Percentiles rank a stretch among this genome's conserved stretches.
Conservation (phyloP, 2,113 vertebrate genomes). For the Alethe castanea region DNA sequence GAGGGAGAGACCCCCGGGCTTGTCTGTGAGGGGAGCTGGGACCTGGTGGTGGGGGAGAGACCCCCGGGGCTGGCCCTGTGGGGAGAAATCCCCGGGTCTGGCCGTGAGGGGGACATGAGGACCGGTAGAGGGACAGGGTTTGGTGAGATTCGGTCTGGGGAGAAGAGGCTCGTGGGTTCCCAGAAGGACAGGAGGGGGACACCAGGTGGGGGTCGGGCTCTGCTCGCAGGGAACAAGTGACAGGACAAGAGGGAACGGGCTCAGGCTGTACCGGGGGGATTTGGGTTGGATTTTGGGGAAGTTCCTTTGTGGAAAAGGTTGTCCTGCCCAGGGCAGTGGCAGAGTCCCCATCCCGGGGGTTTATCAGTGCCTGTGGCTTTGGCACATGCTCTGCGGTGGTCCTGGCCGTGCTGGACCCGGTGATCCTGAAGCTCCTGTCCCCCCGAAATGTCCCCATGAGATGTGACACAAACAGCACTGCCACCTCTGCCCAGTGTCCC, state of each 20-base stretch:
- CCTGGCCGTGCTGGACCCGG: background rate
- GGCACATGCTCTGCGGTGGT: background rate
- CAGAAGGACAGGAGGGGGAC: background rate
- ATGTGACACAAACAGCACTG: background rate
- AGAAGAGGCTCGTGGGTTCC: background rate
- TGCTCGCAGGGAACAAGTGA: background rate
- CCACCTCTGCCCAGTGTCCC: background rate
- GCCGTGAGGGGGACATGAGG: too few relatives aligned
- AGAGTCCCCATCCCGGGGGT: too few relatives aligned
- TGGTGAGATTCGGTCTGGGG: background rate
- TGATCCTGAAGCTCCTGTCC: background rate
- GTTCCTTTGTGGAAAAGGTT: background rate
- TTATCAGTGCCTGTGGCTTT: background rate
- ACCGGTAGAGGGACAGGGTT: background rate
- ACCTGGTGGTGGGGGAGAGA: too few relatives aligned
- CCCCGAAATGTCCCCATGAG: too few relatives aligned
- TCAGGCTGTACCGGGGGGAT: too few relatives aligned
- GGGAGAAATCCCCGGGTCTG: background rate
- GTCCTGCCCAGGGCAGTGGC: too few relatives aligned
- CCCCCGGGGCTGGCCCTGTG: background rate
- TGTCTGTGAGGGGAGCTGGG: too few relatives aligned
- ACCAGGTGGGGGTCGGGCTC: background rate
- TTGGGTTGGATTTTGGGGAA: background rate
- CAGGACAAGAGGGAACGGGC: background rate
- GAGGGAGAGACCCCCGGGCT: background rate